Conservation (phyloP, 2,113 vertebrate genomes). For the Arizona elegans region DNA sequence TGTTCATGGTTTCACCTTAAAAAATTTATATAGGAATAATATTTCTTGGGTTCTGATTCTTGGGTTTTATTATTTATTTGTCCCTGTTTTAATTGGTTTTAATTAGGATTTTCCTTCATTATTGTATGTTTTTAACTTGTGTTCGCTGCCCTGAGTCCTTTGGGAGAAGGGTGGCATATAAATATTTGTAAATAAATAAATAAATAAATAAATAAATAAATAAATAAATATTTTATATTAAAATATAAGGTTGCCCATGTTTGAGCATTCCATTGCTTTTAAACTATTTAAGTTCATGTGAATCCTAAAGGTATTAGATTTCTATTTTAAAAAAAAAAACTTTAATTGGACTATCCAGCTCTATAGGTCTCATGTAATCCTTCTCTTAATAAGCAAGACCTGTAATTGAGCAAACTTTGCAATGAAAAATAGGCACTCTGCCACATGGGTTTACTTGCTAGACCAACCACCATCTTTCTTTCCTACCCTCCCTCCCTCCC, state of each 20-base stretch:
- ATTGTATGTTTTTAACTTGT: too few relatives aligned
- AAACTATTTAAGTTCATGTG: conserved; percentile 31
- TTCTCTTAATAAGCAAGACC: neutral
- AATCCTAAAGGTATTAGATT: neutral
- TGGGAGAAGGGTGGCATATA: too few relatives aligned
- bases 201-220: neutral
- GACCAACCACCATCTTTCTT: neutral
- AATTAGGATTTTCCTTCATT: too few relatives aligned
- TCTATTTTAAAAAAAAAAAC: neutral
- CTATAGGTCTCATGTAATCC: conserved; percentile 37
- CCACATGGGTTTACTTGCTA: neutral
- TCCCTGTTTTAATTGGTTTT: too few relatives aligned
- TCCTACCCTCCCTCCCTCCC: neutral
- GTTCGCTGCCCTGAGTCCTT: too few relatives aligned
- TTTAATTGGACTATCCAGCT: conserved; percentile 18
- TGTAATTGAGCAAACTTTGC: conserved; percentile 22
- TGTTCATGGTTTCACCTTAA: conserved; percentile 12
- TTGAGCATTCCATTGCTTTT: conserved; percentile 4
- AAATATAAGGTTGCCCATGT: conserved; percentile 11
- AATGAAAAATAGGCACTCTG: conserved; percentile 16
- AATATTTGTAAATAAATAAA: neutral
- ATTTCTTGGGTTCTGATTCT: neutral
- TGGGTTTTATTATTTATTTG: too few relatives aligned
- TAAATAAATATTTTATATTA: conserved; percentile 30
- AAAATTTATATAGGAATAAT: conserved; percentile 9